Percentiles rank a stretch among this genome's conserved stretches.
Evolutionary conservation across 2,113 vertebrate genomes (phyloP).

Genomic region (Promerops cafer): DNA sequence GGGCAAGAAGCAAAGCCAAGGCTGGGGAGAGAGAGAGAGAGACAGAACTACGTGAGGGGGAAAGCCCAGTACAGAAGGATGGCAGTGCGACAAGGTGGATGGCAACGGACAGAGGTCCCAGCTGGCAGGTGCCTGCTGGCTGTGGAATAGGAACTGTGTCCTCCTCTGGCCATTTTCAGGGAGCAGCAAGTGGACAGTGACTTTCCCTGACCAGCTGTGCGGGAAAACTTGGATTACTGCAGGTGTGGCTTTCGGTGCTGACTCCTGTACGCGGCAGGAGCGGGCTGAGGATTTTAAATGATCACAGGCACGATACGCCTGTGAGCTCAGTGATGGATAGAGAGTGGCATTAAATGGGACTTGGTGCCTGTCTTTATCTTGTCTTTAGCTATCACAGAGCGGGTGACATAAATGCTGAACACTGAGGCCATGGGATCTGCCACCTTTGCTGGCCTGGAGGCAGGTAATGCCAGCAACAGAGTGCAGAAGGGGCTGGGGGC

Average conservation of each 20-base stretch:
- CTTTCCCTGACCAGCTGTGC: background rate
- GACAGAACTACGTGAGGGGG: background rate
- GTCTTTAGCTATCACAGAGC: background rate
- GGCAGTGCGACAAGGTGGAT: fast-evolving
- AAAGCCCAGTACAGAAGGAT: background rate
- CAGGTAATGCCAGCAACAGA: background rate
- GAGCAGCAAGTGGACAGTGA: background rate
- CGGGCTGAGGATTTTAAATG: background rate
- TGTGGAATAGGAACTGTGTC: background rate
- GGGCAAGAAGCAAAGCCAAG: fast-evolving
- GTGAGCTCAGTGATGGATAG: background rate
- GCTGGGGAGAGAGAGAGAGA: background rate
- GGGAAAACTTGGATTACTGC: background rate
- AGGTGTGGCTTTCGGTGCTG: background rate
- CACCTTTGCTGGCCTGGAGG: background rate
- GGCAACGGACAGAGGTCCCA: background rate
- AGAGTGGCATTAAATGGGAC: slow-evolving; percentile 8
- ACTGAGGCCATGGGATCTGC: background rate
- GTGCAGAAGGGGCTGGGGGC: background rate
- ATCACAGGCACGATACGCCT: background rate
- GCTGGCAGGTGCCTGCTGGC: background rate
- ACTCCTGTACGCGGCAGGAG: background rate
- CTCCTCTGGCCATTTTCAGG: background rate
- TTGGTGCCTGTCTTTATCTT: background rate
- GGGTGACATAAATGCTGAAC: background rate